A percentile compares a stretch with the other conserved stretches of the same genome.
These are phyloP conservation scores for Drosophila falleni DNA, from an alignment of 2,888 invertebrate genomes.

Conservation along the genomic window DNA sequence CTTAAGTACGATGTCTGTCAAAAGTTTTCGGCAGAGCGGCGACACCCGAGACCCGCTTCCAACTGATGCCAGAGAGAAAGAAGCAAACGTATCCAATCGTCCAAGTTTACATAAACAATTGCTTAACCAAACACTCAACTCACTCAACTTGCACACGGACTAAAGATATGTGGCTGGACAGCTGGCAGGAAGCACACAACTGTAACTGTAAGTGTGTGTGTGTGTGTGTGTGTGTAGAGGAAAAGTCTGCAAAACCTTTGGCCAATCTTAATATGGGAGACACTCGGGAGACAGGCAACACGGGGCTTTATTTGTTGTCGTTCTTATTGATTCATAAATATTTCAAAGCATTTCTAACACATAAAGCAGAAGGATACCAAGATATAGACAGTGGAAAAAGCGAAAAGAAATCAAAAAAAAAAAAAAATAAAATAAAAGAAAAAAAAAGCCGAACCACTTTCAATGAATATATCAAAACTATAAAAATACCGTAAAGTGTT, in stretches of 20 bases:
- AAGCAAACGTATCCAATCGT: conserved; percentile 23
- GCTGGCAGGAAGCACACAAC: conserved; percentile 25
- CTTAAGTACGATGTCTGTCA: conserved; percentile 51
- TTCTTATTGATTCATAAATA: conserved; percentile 77
- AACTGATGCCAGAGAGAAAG: not conserved
- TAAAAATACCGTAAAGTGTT: conserved; percentile 80
- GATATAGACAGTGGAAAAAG: not conserved
- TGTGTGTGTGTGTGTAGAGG: conserved; percentile 4
- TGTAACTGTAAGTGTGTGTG: conserved; percentile 4
- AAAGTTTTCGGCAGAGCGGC: conserved; percentile 53
- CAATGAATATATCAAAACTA: conserved; percentile 80
- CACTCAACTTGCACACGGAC: conserved; percentile 46
- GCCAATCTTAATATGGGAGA: conserved; percentile 46
- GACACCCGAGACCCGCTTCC: conserved; percentile 1
- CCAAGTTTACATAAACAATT: conserved; percentile 74
- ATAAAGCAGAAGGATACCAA: conserved; percentile 32
- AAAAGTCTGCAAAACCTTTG: conserved; percentile 32
- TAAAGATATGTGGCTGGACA: conserved; percentile 43
- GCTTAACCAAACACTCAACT: conserved; percentile 71
- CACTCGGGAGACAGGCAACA: conserved; percentile 23
- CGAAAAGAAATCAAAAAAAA: conserved; percentile 1
- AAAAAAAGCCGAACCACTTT: conserved; percentile 65
- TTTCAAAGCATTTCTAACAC: conserved; percentile 75
- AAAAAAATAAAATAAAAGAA: not conserved
- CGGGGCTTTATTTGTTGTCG: conserved; percentile 57